Evolutionary conservation across 2,113 vertebrate species (phyloP).

Genomic region (Silurus meridionalis): DNA sequence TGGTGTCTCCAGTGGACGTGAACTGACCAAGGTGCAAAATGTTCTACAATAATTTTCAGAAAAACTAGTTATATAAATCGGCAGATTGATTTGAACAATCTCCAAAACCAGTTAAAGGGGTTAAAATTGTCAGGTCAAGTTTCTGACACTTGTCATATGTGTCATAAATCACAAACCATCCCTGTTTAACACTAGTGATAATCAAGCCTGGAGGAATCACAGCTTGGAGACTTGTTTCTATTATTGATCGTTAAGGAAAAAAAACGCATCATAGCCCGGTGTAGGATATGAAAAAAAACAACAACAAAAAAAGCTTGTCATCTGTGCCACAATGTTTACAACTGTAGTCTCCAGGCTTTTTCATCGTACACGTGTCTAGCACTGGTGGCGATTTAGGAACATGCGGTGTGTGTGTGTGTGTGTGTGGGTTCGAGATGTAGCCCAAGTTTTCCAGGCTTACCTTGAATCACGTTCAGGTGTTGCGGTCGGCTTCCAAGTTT

Average conservation of each 20-base stretch:
- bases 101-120: neutral
- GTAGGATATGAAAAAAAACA: too few relatives aligned
- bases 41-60: neutral
- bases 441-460: slow-evolving; percentile 58
- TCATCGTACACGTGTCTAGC: slow-evolving; percentile 5
- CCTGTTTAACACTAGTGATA: neutral
- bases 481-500: slow-evolving; percentile 80
- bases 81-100: neutral
- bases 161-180: neutral
- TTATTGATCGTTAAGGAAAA: neutral
- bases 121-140: neutral
- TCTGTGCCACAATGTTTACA: neutral
- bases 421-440: neutral
- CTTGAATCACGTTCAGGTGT: slow-evolving; percentile 78
- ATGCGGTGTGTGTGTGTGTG: neutral
- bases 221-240: neutral
- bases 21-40: slow-evolving; percentile 11
- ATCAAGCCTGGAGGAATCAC: neutral
- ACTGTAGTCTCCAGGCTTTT: neutral
- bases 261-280: neutral
- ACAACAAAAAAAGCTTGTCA: neutral
- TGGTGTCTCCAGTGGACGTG: slow-evolving; percentile 19
- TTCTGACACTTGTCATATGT: slow-evolving; percentile 1
- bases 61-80: neutral
- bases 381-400: neutral